phyloP scores from a whole-genome alignment of 2,113 vertebrate species.

The Phaethornis superciliosus region DNA sequence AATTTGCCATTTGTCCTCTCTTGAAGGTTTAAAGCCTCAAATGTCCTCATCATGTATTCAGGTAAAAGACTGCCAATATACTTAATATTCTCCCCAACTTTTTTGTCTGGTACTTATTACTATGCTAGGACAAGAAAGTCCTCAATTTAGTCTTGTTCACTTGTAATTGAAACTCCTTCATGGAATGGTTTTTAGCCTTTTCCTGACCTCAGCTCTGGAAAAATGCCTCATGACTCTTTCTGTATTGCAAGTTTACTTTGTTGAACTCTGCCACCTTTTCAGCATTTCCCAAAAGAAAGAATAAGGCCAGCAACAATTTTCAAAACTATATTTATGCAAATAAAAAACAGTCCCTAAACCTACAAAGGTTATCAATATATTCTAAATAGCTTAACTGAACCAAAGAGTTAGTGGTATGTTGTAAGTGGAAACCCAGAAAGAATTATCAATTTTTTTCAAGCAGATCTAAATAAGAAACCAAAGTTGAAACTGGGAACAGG shows the following conservation, averaged over 20 bases:
- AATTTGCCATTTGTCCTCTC: accelerated
- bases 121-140: background rate
- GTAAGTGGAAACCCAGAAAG: background rate
- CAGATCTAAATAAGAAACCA: background rate
- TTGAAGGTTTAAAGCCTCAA: background rate
- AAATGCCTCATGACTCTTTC: accelerated
- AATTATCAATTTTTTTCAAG: background rate
- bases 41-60: background rate
- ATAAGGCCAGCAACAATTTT: background rate
- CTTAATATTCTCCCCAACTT: background rate
- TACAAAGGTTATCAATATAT: background rate
- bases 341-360: background rate
- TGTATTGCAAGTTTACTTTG: background rate
- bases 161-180: background rate
- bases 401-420: background rate
- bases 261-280: background rate
- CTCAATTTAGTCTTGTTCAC: constrained; percentile 6
- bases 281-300: background rate
- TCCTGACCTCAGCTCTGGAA: background rate
- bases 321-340: background rate
- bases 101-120: background rate
- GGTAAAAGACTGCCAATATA: background rate
- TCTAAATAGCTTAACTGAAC: background rate
- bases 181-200: background rate
- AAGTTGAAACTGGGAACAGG: background rate